These are phyloP conservation scores for Aldabrachelys gigantea DNA, from an alignment of 2,113 vertebrate genomes.

Conservation along the genomic window DNA sequence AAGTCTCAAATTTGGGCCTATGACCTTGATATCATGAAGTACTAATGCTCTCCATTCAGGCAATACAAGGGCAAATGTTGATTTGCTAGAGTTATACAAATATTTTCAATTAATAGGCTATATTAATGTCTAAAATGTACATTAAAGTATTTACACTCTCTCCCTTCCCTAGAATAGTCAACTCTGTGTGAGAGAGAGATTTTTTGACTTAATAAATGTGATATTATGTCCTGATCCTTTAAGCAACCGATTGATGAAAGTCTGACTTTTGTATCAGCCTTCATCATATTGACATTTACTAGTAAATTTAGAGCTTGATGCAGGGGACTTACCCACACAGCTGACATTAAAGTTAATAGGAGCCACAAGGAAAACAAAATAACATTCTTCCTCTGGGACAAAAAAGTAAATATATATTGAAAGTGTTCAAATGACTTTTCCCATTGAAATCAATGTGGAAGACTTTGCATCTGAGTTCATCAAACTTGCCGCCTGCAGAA, in stretches of 20 bases:
- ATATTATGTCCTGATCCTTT: constrained; percentile 50
- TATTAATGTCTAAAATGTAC: constrained; percentile 28
- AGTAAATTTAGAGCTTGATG: constrained; percentile 36
- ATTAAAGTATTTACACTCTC: constrained; percentile 20
- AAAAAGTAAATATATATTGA: constrained; percentile 59
- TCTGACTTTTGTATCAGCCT: constrained; percentile 39
- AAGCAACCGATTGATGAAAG: constrained; percentile 45
- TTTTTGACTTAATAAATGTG: constrained; percentile 53
- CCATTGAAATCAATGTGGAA: constrained; percentile 50
- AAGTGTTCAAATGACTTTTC: constrained; percentile 57
- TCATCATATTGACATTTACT: constrained; percentile 31
- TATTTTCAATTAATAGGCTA: constrained; percentile 18
- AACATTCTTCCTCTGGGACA: constrained; percentile 1
- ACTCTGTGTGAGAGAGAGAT: constrained; percentile 7
- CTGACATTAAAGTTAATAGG: constrained; percentile 33
- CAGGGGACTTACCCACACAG: constrained; percentile 29
- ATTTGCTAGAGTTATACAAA: neutral
- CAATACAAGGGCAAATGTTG: neutral
- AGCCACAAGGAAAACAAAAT: constrained; percentile 54
- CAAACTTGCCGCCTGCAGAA: neutral
- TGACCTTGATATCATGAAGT: neutral
- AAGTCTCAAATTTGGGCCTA: neutral
- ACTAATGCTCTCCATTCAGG: neutral
- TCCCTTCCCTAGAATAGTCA: constrained; percentile 17
- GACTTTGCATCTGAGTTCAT: constrained; percentile 49